These are phyloP conservation scores for Apamea sordens DNA, from an alignment of 2,888 invertebrate species.

Conservation along the genomic window DNA sequence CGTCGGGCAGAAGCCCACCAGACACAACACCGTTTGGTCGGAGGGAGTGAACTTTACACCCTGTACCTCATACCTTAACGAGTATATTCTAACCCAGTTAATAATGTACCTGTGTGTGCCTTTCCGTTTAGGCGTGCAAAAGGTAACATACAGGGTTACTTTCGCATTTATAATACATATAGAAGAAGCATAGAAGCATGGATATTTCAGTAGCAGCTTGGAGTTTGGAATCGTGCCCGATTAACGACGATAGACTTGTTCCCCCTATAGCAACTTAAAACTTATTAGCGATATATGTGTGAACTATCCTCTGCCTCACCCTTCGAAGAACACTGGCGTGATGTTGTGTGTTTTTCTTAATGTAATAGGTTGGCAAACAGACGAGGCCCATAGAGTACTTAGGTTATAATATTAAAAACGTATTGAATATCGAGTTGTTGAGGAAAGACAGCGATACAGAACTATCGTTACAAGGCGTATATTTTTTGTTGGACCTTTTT, in stretches of 20 bases:
- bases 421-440: slow-evolving; percentile 11
- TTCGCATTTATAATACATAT: background rate
- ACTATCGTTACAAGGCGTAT: background rate
- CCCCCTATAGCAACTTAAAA: background rate
- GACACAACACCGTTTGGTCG: no score
- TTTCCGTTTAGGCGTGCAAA: background rate
- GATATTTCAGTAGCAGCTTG: background rate
- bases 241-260: background rate
- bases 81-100: background rate
- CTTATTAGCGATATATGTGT: background rate
- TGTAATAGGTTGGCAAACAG: slow-evolving; percentile 33
- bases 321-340: background rate
- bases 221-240: background rate
- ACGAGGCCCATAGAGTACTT: slow-evolving; percentile 14
- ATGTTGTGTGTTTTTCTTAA: slow-evolving; percentile 20
- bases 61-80: no score
- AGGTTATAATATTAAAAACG: slow-evolving; percentile 20
- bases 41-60: no score
- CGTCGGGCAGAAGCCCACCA: no score
- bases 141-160: background rate
- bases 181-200: background rate
- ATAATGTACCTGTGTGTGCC: background rate
- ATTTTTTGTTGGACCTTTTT: background rate
- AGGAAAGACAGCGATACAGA: background rate
- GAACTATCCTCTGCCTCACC: background rate